Evolutionary conservation across 2,113 vertebrate species (phyloP).

Genomic region (Lates calcarifer): DNA sequence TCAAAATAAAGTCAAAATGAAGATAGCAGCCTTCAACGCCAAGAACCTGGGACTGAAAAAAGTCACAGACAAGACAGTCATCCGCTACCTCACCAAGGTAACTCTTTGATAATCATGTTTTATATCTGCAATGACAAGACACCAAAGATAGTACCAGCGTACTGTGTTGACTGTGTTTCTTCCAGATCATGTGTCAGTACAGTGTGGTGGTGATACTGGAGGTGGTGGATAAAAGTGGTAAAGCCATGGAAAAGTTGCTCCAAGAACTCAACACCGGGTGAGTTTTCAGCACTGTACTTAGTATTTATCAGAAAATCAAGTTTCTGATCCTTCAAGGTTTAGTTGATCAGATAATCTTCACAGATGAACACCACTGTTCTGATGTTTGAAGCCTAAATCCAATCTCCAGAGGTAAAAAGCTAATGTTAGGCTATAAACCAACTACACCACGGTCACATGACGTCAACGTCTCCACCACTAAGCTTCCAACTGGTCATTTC

Average conservation of each 20-base stretch:
- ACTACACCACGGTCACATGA: too few relatives aligned
- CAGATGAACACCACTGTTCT: too few relatives aligned
- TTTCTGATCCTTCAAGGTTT: too few relatives aligned
- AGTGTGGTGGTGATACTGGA: slow-evolving; percentile 63
- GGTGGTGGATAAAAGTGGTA: slow-evolving; percentile 59
- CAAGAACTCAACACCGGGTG: slow-evolving; percentile 54
- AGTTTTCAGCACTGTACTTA: neutral
- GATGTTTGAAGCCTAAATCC: too few relatives aligned
- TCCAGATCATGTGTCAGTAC: slow-evolving; percentile 65
- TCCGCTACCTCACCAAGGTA: slow-evolving; percentile 64
- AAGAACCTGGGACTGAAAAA: slow-evolving; percentile 70
- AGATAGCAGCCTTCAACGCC: slow-evolving; percentile 78
- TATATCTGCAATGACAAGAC: too few relatives aligned
- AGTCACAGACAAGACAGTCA: slow-evolving; percentile 26
- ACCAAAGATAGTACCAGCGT: too few relatives aligned
- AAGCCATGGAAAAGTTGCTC: slow-evolving; percentile 28
- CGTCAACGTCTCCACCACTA: too few relatives aligned
- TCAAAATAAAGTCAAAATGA: slow-evolving; percentile 61
- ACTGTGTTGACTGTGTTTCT: neutral
- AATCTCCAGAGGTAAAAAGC: too few relatives aligned
- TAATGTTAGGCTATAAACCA: too few relatives aligned
- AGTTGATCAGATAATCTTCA: too few relatives aligned
- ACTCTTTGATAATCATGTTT: neutral
- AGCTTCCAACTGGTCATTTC: too few relatives aligned
- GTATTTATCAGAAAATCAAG: too few relatives aligned